These are phyloP conservation scores for Rhopalosiphum padi DNA, from an alignment of 1,140 invertebrate species.

Conservation along the genomic window DNA sequence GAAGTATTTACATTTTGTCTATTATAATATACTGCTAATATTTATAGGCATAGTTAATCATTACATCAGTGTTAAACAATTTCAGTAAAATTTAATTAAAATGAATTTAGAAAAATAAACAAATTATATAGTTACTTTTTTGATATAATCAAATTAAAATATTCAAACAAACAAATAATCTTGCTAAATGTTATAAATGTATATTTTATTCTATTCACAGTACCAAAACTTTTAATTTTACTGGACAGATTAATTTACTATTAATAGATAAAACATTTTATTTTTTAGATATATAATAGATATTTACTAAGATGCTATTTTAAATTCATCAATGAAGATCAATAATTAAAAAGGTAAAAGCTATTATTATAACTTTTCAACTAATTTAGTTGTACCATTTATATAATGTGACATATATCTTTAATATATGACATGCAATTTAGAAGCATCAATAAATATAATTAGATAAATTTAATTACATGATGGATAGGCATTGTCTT, in stretches of 20 bases:
- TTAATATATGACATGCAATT: background rate
- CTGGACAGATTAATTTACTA: background rate
- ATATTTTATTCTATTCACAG: slow-evolving; percentile 5
- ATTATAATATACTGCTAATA: no score
- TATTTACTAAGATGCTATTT: background rate
- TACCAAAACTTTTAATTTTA: background rate
- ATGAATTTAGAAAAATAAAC: no score
- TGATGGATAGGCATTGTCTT: background rate
- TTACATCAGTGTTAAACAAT: no score
- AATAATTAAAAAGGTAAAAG: background rate
- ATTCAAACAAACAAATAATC: no score
- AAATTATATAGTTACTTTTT: no score
- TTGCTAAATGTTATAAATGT: background rate
- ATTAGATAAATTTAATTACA: slow-evolving; percentile 17
- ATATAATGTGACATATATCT: background rate
- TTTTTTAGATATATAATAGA: background rate
- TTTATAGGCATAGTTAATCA: no score
- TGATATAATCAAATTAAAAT: no score
- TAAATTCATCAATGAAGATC: background rate
- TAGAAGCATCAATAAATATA: background rate
- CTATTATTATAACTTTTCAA: background rate
- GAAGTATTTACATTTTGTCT: no score
- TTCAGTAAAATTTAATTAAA: no score
- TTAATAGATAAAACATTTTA: background rate
- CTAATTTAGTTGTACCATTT: background rate